These are phyloP conservation scores for Colius striatus DNA, from an alignment of 2,113 vertebrate genomes.

Conservation along the genomic window DNA sequence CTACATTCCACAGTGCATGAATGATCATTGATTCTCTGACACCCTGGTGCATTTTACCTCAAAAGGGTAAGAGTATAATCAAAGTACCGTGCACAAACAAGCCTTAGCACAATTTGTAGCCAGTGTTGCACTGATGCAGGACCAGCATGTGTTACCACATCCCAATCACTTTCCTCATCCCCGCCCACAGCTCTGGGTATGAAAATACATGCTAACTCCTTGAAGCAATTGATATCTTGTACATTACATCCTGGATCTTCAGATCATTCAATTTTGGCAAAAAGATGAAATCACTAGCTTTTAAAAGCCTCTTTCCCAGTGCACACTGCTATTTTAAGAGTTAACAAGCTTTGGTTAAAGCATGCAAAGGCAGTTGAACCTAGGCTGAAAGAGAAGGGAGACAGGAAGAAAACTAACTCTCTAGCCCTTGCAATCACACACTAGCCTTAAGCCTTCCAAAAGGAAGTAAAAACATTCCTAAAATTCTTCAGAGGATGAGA, in stretches of 20 bases:
- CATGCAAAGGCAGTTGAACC: not conserved
- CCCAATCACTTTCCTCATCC: not conserved
- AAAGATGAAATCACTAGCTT: not conserved
- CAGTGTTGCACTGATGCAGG: not conserved
- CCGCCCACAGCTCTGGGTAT: not conserved
- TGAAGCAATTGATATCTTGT: not conserved
- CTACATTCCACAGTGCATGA: rapidly evolving
- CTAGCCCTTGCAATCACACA: slow-evolving; percentile 12
- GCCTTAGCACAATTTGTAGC: not conserved
- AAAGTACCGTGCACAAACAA: not conserved
- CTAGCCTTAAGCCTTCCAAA: slow-evolving; percentile 35
- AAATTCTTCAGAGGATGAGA: slow-evolving; percentile 64
- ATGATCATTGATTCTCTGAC: rapidly evolving
- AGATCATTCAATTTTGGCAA: not conserved
- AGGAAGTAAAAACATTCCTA: slow-evolving; percentile 73
- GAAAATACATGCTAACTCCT: not conserved
- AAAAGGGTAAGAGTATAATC: not conserved
- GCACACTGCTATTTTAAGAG: not conserved
- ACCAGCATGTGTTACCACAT: not conserved
- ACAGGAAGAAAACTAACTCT: slow-evolving; percentile 47
- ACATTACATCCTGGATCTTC: not conserved
- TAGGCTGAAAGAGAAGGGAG: not conserved
- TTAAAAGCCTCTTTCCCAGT: not conserved
- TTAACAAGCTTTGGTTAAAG: slow-evolving; percentile 30
- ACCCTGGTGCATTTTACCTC: not conserved